phyloP scores from a whole-genome alignment of 1,140 invertebrate species.

The Hylaeus volcanicus region DNA sequence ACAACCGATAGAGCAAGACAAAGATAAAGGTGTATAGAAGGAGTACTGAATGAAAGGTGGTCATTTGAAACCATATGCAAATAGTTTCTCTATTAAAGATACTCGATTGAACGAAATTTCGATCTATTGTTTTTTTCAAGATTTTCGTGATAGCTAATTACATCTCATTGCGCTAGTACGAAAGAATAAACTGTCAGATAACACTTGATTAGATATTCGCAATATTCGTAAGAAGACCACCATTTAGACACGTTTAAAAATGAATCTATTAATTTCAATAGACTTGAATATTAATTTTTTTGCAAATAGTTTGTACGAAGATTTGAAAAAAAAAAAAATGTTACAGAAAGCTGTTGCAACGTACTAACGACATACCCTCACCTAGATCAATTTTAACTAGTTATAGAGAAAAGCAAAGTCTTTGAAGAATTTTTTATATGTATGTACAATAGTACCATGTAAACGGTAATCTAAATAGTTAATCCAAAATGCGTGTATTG shows the following conservation, averaged over 20 bases:
- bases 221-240: background rate
- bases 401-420: constrained; percentile 17
- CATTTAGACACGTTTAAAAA: background rate
- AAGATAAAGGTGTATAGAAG: constrained; percentile 38
- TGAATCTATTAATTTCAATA: background rate
- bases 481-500: constrained; percentile 49
- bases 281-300: background rate
- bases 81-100: background rate
- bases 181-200: background rate
- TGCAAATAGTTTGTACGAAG: background rate
- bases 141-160: background rate
- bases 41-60: constrained; percentile 22
- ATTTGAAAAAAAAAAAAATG: constrained; percentile 7
- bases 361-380: constrained; percentile 27
- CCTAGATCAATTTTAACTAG: constrained; percentile 35
- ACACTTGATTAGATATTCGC: background rate
- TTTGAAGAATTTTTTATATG: background rate
- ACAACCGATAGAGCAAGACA: constrained; percentile 48
- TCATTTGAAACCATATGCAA: background rate
- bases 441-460: constrained; percentile 18
- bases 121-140: background rate
- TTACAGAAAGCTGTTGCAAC: constrained; percentile 14
- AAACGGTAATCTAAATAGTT: constrained; percentile 40
- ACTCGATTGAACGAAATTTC: background rate
- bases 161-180: background rate